phyloP scores from a whole-genome alignment of 2,888 invertebrate species.

The Tetranychus truncatus region DNA sequence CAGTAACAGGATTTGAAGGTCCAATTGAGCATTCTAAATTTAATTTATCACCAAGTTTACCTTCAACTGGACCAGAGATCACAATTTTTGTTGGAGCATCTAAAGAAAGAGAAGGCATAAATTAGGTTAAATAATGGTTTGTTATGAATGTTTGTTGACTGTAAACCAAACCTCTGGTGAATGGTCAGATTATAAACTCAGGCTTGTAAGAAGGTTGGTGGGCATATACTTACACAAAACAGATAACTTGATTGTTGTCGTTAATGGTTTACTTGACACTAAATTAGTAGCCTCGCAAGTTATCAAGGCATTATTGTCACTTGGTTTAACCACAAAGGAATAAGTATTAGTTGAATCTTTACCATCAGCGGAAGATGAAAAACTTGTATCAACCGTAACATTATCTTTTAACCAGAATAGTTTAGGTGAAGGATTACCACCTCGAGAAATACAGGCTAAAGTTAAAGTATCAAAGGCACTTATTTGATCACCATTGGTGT shows the following conservation, averaged over 20 bases:
- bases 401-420: slow-evolving; percentile 87
- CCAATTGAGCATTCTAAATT: slow-evolving; percentile 15
- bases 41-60: slow-evolving; percentile 14
- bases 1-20: slow-evolving; percentile 15
- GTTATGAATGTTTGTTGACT: neutral
- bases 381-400: slow-evolving; percentile 64
- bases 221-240: slow-evolving; percentile 4
- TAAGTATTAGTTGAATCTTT: slow-evolving; percentile 70
- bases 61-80: slow-evolving; percentile 14
- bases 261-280: slow-evolving; percentile 48
- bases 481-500: slow-evolving; percentile 66
- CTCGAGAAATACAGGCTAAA: slow-evolving; percentile 69
- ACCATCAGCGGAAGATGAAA: slow-evolving; percentile 54
- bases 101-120: neutral
- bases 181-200: no score
- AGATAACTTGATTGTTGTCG: slow-evolving; percentile 63
- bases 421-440: slow-evolving; percentile 88
- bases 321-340: slow-evolving; percentile 67
- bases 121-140: neutral
- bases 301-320: slow-evolving; percentile 80
- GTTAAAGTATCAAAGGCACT: slow-evolving; percentile 55
- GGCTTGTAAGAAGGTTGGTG: no score
- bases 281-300: slow-evolving; percentile 65
- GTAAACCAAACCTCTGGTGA: neutral
- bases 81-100: slow-evolving; percentile 15